Percentiles rank a stretch among this genome's conserved stretches.
Conservation (phyloP, 2,797 vertebrate species). For the Dipus sagitta region DNA sequence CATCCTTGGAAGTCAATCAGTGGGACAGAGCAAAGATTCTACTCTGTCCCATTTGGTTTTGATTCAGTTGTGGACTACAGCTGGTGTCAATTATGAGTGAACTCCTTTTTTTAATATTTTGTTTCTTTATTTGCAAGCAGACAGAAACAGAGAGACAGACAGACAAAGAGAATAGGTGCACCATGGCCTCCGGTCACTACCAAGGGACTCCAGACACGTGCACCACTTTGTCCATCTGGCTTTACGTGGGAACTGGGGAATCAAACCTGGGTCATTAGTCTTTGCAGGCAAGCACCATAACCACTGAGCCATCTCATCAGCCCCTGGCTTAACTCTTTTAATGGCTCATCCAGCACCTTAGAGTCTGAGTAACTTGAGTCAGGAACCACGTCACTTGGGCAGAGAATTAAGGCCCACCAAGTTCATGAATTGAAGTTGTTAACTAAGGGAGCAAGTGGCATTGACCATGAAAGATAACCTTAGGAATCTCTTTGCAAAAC, state of each 20-base stretch:
- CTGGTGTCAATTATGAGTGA: neutral
- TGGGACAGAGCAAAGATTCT: neutral
- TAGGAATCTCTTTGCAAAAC: slow-evolving; percentile 29
- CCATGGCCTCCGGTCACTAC: too few species aligned
- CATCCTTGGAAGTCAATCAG: neutral
- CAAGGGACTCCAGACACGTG: too few species aligned
- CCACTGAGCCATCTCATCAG: too few species aligned
- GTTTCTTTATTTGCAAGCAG: too few species aligned
- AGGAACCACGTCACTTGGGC: neutral
- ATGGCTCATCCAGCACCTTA: neutral
- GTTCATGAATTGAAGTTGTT: neutral
- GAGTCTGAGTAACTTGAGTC: neutral
- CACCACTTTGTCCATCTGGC: too few species aligned
- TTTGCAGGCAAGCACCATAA: too few species aligned
- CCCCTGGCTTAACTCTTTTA: neutral
- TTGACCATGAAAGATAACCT: neutral
- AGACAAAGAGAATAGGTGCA: too few species aligned
- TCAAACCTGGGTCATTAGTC: too few species aligned
- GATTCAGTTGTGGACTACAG: neutral
- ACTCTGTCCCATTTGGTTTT: neutral
- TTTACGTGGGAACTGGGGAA: too few species aligned
- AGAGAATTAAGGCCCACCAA: neutral
- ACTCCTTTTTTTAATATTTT: too few species aligned
- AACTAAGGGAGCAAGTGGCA: neutral
- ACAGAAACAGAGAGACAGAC: too few species aligned